Base-by-base conservation (phyloP, 1,140 invertebrate genomes). In the Bombus superbus region DNA sequence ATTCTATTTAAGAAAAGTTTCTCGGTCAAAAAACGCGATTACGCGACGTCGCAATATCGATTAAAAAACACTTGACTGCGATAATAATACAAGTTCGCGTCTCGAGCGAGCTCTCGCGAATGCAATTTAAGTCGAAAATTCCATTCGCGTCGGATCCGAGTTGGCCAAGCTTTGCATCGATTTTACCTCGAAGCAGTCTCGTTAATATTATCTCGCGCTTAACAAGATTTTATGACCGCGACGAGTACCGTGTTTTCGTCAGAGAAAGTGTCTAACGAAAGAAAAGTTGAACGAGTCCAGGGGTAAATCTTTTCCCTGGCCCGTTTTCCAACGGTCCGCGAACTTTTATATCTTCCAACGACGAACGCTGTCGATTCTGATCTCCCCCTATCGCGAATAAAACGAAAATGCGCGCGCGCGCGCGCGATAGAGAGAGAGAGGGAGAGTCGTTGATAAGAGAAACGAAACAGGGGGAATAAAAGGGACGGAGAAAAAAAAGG, bases 171-270 rank as follows among this genome's bases (percentile, higher is more conserved):
- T 68, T 35, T 87, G 75, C 78, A 64, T 90, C 83, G 81, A 66
- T 81, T 74, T 53, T 42, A 76, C 73, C 78, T 69, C 80, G 44
- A 57, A 86, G 18, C 73, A 76, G 81, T 44, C 79, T 66, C 86
- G 59, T 89, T 90, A 89, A 90, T 89, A 87, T 89, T 77, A 89
- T 74, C 80, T 76, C 68, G 81, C 76, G 83, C 71, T 90, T 89
- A 87, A 89, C 77, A 59, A 84, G 81, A 87, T 90, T 89, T 85
- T 85, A 85, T 59, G 86, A 74, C 75, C 86, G 40, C 81, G 64
- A 75, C 72, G 47, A 69, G 76, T 81, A 83, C 76, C 62, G 72
- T 64, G 69, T 57, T 78, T 90, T 82, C 47, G 53, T 71, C 47
- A 74, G 62, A 73, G 74, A 28, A 28, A 32, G 64, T 53, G 18